A percentile compares a stretch with the other conserved stretches of the same genome.
Evolutionary conservation across 2,113 vertebrate species (phyloP).

Genomic region (Leptodactylus fuscus): DNA sequence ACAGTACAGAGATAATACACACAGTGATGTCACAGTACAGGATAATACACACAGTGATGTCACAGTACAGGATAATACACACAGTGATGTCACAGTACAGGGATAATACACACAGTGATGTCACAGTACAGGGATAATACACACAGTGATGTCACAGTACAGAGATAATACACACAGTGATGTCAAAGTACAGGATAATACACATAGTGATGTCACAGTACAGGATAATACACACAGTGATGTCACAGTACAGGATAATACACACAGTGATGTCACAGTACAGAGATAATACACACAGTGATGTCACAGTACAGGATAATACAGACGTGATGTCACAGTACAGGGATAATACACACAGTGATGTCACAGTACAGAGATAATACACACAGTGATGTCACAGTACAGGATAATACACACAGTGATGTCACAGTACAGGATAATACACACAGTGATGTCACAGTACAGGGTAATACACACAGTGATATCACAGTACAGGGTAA

Average conservation of each 20-base stretch:
- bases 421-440: background rate
- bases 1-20: too few species aligned
- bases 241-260: too few species aligned
- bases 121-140: background rate
- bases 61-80: background rate
- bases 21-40: too few species aligned
- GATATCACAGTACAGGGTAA: too few species aligned
- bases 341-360: background rate
- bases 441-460: too few species aligned
- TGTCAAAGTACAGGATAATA: background rate
- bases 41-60: too few species aligned
- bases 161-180: background rate
- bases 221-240: too few species aligned
- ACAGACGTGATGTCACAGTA: background rate
- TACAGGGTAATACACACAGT: too few species aligned
- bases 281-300: background rate
- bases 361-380: background rate
- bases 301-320: background rate
- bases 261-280: background rate
- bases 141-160: constrained; percentile 1
- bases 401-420: background rate
- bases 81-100: too few species aligned
- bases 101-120: too few species aligned
- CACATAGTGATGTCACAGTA: background rate
- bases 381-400: background rate